Percentiles rank a stretch among this genome's conserved stretches.
Evolutionary conservation across 2,797 vertebrate species (phyloP).

Genomic region (Telmatherina bonti): DNA sequence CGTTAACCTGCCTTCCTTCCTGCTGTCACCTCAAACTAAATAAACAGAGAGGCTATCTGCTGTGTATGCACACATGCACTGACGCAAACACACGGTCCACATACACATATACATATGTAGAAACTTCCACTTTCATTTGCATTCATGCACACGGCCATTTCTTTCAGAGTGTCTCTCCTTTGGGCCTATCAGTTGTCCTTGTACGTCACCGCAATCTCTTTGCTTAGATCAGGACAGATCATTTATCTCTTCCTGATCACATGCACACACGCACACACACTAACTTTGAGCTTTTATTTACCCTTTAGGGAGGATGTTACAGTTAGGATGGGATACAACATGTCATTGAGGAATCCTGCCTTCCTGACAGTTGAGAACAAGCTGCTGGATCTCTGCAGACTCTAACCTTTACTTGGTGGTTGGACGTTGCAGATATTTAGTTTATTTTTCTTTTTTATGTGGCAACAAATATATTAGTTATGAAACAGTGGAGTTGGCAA

Average conservation of each 20-base stretch:
- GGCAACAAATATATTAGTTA: conserved; percentile 37
- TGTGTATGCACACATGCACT: conserved; percentile 45
- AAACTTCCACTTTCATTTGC: conserved; percentile 27
- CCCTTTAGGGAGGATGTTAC: conserved; percentile 80
- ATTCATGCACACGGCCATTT: conserved; percentile 33
- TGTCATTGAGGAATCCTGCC: conserved; percentile 79
- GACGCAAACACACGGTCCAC: conserved; percentile 22
- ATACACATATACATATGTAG: conserved; percentile 13
- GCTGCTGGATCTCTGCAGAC: conserved; percentile 57
- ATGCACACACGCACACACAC: conserved; percentile 23
- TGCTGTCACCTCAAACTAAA: conserved; percentile 85
- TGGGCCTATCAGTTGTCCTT: conserved; percentile 29
- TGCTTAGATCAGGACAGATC: conserved; percentile 49
- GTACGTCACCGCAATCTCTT: conserved; percentile 55
- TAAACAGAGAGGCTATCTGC: conserved; percentile 79
- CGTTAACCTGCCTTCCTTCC: conserved; percentile 85
- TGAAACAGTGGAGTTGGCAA: conserved; percentile 26
- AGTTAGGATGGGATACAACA: conserved; percentile 79
- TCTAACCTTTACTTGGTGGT: conserved; percentile 49
- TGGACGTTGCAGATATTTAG: conserved; percentile 54
- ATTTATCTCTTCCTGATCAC: conserved; percentile 63
- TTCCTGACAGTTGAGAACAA: conserved; percentile 79
- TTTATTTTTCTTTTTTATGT: too few relatives aligned
- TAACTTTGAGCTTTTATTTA: conserved; percentile 74
- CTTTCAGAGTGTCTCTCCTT: conserved; percentile 16